These are phyloP conservation scores for Cathartes aura DNA, from an alignment of 2,113 vertebrate genomes.

Conservation along the genomic window DNA sequence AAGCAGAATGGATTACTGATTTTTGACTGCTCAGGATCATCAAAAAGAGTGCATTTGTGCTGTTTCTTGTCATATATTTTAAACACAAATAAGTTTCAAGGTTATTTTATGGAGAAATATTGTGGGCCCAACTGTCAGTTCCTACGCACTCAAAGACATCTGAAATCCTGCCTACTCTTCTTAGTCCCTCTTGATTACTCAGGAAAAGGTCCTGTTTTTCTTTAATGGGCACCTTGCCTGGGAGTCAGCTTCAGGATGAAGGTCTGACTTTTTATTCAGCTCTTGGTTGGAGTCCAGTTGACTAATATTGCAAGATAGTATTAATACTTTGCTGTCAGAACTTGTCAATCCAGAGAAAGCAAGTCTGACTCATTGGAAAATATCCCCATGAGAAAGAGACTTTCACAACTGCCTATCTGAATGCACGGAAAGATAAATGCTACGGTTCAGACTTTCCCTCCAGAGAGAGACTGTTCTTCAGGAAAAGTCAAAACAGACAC, in stretches of 20 bases:
- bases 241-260: neutral
- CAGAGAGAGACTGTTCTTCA: slow-evolving; percentile 44
- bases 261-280: slow-evolving; percentile 35
- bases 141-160: neutral
- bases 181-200: neutral
- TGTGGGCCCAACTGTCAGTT: neutral
- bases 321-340: slow-evolving; percentile 37
- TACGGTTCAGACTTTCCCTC: slow-evolving; percentile 18
- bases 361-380: slow-evolving; percentile 54
- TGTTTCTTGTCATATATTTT: neutral
- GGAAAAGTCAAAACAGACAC: slow-evolving; percentile 54
- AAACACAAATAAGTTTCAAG: neutral
- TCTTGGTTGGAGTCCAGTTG: neutral
- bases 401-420: slow-evolving; percentile 44
- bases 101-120: neutral
- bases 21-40: neutral
- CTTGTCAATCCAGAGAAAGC: slow-evolving; percentile 38
- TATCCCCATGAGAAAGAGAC: slow-evolving; percentile 13
- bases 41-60: neutral
- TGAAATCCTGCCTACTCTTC: neutral
- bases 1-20: neutral
- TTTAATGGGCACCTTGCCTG: neutral
- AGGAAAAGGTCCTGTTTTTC: neutral
- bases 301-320: slow-evolving; percentile 7
- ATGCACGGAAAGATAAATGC: neutral